Conservation (phyloP, 2,113 vertebrate genomes). For the Tonatia bakeri region DNA sequence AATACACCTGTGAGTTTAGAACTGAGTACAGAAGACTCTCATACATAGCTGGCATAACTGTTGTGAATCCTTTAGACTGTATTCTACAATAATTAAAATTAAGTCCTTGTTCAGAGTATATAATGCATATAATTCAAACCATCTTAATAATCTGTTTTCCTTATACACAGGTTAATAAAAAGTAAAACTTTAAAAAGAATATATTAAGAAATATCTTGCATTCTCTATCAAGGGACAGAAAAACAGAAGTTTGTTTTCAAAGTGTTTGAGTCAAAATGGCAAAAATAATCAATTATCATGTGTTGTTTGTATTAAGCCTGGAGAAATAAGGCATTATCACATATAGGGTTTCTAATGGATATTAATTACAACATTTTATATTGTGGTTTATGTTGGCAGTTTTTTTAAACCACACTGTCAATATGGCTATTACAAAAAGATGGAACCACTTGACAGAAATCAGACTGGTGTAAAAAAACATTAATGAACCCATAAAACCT, state of each 20-base stretch:
- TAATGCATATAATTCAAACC: not conserved
- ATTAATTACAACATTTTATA: conserved; percentile 11
- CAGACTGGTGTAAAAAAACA: not conserved
- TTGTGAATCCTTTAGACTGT: not conserved
- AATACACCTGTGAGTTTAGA: not conserved
- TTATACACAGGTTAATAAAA: not conserved
- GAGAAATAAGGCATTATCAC: not conserved
- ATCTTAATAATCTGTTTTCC: not conserved
- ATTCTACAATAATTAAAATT: not conserved
- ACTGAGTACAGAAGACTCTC: not conserved
- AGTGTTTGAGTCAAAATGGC: not conserved
- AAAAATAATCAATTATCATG: not conserved
- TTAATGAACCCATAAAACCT: not conserved
- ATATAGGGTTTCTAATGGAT: not conserved
- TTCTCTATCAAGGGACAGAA: not conserved
- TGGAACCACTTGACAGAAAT: not conserved
- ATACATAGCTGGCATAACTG: not conserved
- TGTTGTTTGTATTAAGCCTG: not conserved
- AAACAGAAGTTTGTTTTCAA: not conserved
- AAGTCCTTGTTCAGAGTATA: not conserved
- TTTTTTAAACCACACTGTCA: not conserved
- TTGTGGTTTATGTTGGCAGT: not conserved
- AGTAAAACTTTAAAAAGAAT: not conserved
- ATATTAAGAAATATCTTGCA: not conserved
- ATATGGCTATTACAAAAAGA: not conserved